phyloP scores from a whole-genome alignment of 2,797 vertebrate species.

The Ceryle rudis region DNA sequence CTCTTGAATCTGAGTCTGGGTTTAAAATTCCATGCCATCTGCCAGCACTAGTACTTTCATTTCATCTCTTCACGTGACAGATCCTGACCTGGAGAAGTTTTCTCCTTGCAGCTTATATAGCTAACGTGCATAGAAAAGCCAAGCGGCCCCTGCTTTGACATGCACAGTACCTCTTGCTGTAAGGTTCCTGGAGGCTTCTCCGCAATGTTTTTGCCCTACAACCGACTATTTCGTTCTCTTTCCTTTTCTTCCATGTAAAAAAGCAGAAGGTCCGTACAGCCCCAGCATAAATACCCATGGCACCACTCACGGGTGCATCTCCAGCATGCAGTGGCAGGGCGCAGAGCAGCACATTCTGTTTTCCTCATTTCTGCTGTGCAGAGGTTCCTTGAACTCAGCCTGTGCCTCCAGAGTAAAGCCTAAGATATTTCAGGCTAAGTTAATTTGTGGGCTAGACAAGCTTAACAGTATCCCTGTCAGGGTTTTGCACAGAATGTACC shows the following conservation, averaged over 20 bases:
- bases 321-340: rapidly evolving
- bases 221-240: neutral
- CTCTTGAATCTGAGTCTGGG: neutral
- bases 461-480: slow-evolving; percentile 7
- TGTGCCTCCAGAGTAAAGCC: slow-evolving; percentile 31
- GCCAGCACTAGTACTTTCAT: neutral
- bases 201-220: neutral
- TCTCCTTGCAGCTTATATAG: neutral
- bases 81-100: neutral
- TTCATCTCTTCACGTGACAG: neutral
- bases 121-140: neutral
- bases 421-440: slow-evolving; percentile 19
- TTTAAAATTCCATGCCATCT: neutral
- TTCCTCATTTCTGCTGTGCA: neutral
- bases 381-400: neutral
- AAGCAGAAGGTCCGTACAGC: neutral
- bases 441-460: slow-evolving; percentile 55
- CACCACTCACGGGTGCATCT: rapidly evolving
- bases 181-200: neutral
- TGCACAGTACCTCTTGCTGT: neutral
- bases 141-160: neutral
- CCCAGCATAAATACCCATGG: rapidly evolving
- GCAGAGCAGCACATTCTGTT: neutral
- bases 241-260: neutral
- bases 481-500: slow-evolving; percentile 45